Conservation (phyloP, 1,140 invertebrate genomes). For the Ostrea denselamellosa region DNA sequence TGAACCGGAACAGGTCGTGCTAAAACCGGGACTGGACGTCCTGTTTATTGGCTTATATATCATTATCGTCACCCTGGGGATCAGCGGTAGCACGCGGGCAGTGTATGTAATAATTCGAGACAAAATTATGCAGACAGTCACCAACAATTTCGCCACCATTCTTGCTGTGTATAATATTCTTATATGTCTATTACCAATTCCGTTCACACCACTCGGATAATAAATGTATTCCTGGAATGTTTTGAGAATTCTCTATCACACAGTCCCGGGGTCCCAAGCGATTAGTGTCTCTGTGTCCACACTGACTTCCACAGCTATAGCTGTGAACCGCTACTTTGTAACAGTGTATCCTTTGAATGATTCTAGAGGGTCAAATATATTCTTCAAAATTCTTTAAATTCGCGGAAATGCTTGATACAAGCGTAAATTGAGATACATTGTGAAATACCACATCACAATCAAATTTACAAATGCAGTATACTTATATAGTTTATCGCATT, state of each 20-base stretch:
- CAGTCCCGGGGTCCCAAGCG: constrained; percentile 93
- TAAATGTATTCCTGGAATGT: constrained; percentile 93
- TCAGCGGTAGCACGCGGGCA: constrained; percentile 95
- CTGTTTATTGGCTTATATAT: constrained; percentile 91
- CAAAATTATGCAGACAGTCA: constrained; percentile 97
- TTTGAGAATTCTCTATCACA: constrained; percentile 92
- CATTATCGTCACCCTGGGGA: constrained; percentile 91
- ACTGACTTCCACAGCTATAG: constrained; percentile 96
- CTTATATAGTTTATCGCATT: too few relatives aligned
- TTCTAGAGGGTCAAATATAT: too few relatives aligned
- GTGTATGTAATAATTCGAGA: constrained; percentile 91
- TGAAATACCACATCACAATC: too few relatives aligned
- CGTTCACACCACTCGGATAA: constrained; percentile 86
- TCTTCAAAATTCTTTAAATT: too few relatives aligned
- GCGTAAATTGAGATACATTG: too few relatives aligned
- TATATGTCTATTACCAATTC: constrained; percentile 94
- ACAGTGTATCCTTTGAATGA: constrained; percentile 99
- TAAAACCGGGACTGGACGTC: constrained; percentile 75
- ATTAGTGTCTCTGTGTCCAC: constrained; percentile 94
- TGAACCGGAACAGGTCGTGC: constrained; percentile 60
- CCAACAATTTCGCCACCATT: constrained; percentile 98
- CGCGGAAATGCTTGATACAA: too few relatives aligned
- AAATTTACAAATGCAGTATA: too few relatives aligned
- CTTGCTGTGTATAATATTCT: constrained; percentile 96
- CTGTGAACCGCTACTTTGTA: constrained; percentile 96